phyloP scores from a whole-genome alignment of 2,113 vertebrate species.

The Uria aalge region DNA sequence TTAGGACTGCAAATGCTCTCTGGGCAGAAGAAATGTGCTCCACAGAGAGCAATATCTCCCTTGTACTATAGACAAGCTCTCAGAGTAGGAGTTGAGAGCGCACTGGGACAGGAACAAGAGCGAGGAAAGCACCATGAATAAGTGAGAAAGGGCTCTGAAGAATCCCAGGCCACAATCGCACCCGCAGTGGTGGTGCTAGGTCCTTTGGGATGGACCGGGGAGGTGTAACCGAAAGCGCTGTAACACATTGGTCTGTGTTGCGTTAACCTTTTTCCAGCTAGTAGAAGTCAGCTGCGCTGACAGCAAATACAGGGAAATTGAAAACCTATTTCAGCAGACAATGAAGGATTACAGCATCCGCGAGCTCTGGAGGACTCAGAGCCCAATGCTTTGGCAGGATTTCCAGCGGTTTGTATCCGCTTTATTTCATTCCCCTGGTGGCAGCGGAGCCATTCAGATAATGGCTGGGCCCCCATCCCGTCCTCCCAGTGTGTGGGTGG shows the following conservation, averaged over 20 bases:
- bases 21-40: not conserved
- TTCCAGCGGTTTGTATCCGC: constrained; percentile 12
- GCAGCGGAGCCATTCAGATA: not conserved
- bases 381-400: not conserved
- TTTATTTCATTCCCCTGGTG: not conserved
- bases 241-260: not conserved
- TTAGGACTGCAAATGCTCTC: not conserved
- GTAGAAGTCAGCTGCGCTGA: not conserved
- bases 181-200: not conserved
- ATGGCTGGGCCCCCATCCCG: not conserved
- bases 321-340: not conserved
- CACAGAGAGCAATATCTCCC: not conserved
- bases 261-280: not conserved
- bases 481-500: not conserved
- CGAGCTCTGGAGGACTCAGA: not conserved
- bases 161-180: accelerated
- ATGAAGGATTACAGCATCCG: not conserved
- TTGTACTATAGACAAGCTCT: not conserved
- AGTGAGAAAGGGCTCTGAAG: not conserved
- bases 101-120: not conserved
- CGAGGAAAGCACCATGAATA: not conserved
- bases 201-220: not conserved
- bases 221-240: not conserved
- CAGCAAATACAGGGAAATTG: not conserved
- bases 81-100: not conserved